Conservation (phyloP, 2,113 vertebrate species). For the Gasterosteus aculeatus region DNA sequence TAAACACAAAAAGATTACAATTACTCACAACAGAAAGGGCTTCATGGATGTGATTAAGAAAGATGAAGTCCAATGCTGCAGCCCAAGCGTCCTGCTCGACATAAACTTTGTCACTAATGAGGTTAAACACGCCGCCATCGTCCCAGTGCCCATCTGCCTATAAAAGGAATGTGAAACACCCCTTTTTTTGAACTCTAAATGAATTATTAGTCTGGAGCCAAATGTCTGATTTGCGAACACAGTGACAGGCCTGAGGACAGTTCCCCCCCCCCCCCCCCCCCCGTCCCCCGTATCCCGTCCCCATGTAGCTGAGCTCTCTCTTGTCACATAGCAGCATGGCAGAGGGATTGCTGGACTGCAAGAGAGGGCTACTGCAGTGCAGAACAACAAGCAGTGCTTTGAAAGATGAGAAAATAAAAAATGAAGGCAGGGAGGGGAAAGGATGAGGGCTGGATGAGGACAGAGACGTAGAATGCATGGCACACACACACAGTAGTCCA, state of each 20-base stretch:
- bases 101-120: constrained; percentile 55
- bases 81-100: constrained; percentile 27
- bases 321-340: constrained; percentile 8
- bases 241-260: background rate
- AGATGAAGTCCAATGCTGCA: constrained; percentile 39
- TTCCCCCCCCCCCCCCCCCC: background rate
- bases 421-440: constrained; percentile 23
- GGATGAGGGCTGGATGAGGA: constrained; percentile 18
- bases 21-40: constrained; percentile 36
- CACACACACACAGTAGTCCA: constrained; percentile 19
- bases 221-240: constrained; percentile 9
- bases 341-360: constrained; percentile 2
- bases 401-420: constrained; percentile 46
- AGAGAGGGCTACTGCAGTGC: constrained; percentile 10
- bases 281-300: too few relatives aligned
- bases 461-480: constrained; percentile 26
- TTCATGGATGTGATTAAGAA: constrained; percentile 31
- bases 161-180: constrained; percentile 14
- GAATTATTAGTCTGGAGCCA: constrained; percentile 7
- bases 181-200: constrained; percentile 10
- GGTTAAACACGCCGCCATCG: constrained; percentile 41
- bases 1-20: constrained; percentile 46
- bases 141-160: constrained; percentile 19
- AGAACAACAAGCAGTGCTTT: constrained; percentile 33
- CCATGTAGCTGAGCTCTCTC: background rate